Percentiles rank a stretch among this genome's conserved stretches.
Conservation (phyloP, 2,113 vertebrate species). For the Pithys albifrons region DNA sequence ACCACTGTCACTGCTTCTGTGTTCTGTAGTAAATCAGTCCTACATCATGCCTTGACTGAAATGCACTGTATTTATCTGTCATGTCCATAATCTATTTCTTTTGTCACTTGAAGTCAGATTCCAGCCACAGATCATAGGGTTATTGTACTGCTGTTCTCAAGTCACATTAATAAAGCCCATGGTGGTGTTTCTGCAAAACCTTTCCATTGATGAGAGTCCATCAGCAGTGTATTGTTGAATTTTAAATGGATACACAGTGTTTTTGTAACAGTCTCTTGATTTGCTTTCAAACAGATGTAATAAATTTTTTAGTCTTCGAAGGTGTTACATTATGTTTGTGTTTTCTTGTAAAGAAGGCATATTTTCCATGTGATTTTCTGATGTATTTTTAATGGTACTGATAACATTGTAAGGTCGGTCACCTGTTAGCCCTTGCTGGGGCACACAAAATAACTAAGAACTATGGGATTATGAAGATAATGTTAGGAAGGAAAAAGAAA, state of each 20-base stretch:
- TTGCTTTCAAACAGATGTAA: neutral
- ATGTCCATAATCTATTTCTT: neutral
- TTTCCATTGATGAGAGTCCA: neutral
- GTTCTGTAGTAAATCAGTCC: constrained; percentile 21
- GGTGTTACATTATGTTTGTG: neutral
- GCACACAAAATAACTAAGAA: neutral
- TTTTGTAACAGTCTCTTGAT: neutral
- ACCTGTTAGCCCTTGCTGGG: neutral
- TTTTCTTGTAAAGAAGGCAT: neutral
- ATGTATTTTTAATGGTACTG: neutral
- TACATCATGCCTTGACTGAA: neutral
- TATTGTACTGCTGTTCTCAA: neutral
- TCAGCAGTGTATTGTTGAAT: neutral
- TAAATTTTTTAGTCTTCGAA: neutral
- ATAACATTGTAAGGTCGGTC: neutral
- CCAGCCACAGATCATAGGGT: neutral
- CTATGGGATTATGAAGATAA: neutral
- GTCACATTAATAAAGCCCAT: neutral
- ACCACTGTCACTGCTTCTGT: neutral
- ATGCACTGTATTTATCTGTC: neutral
- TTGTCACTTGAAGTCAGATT: neutral
- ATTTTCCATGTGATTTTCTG: neutral
- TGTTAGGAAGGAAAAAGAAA: neutral
- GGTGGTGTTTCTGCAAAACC: neutral
- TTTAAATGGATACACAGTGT: neutral